Evolutionary conservation across 2,113 vertebrate genomes (phyloP), one percentile per base, ranked within the genome.

Genomic region (Platycercus adscitus): DNA sequence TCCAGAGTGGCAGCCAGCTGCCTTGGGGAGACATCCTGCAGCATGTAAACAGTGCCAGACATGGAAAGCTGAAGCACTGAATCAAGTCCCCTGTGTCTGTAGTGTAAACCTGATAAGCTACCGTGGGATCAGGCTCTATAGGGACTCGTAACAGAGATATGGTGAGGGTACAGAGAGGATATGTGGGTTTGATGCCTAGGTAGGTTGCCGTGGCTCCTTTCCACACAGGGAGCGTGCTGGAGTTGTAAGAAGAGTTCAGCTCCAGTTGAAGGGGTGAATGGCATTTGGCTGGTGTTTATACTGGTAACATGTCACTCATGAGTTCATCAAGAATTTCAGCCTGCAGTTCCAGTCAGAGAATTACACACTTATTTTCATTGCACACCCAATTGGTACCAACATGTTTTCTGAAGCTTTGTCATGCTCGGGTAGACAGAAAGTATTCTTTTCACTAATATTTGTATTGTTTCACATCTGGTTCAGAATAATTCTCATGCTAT

Each of bases 381-480:
- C 37, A 76, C 56, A 80, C 77, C 55, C 58, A 91, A 84, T 75
- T 71, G 58, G 0, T 33, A 88, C 86, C 70, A 88, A 64, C 2
- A 29, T 72, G 56, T 92, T 95, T 95, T 73, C 60, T 92, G 78
- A 88, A 94, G 91, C 93, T 95, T 85, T 94, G 93, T 95, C 95
- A 96, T 95, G 95, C 86, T 94, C 0, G 31, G 77, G 47, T 89
- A 89, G 93, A 95, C 64, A 81, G 75, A 81, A 95, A 94, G 52
- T 86, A 96, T 96, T 95, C 52, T 94, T 94, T 95, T 76, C 80
- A 82, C 56, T 95, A 93, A 91, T 95, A 91, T 95, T 95, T 96
- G 85, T 53, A 88, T 95, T 95, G 88, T 84, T 96, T 88, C 96
- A 93, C 95, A 97, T 97, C 95, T 96, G 95, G 65, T 95, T 95